Evolutionary conservation across 2,797 vertebrate genomes (phyloP).

Genomic region (Takifugu ocellatus): DNA sequence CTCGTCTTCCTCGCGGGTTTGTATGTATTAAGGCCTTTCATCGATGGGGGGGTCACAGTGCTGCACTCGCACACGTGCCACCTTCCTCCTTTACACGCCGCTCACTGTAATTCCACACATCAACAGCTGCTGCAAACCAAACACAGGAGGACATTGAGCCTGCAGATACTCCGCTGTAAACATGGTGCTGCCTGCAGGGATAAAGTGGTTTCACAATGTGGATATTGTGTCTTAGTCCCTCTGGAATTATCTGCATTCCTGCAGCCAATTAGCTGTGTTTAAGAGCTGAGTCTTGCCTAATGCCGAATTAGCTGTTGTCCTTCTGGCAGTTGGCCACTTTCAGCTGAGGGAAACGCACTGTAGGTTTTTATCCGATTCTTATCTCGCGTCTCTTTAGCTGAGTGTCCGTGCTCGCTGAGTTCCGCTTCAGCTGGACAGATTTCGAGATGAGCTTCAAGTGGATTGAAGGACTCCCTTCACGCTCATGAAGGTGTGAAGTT

Average conservation of each 20-base stretch:
- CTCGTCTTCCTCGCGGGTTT: too few species aligned
- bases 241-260: slow-evolving; percentile 59
- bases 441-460: slow-evolving; percentile 12
- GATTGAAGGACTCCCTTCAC: slow-evolving; percentile 28
- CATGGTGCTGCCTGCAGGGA: slow-evolving; percentile 6
- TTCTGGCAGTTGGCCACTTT: too few species aligned
- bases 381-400: too few species aligned
- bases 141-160: slow-evolving; percentile 8
- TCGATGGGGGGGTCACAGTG: too few species aligned
- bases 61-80: too few species aligned
- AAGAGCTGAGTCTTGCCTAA: slow-evolving; percentile 40
- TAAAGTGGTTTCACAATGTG: slow-evolving; percentile 42
- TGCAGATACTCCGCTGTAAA: not conserved
- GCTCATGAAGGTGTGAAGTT: slow-evolving; percentile 42
- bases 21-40: too few species aligned
- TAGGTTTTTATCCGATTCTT: too few species aligned
- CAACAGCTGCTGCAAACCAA: too few species aligned
- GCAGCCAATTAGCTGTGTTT: slow-evolving; percentile 47
- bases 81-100: too few species aligned
- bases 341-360: too few species aligned
- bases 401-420: not conserved
- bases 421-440: slow-evolving; percentile 20
- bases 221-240: slow-evolving; percentile 31
- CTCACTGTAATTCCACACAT: too few species aligned
- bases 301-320: slow-evolving; percentile 29